These are phyloP conservation scores for Dascillus cervinus DNA, from an alignment of 2,888 invertebrate genomes.

Conservation along the genomic window DNA sequence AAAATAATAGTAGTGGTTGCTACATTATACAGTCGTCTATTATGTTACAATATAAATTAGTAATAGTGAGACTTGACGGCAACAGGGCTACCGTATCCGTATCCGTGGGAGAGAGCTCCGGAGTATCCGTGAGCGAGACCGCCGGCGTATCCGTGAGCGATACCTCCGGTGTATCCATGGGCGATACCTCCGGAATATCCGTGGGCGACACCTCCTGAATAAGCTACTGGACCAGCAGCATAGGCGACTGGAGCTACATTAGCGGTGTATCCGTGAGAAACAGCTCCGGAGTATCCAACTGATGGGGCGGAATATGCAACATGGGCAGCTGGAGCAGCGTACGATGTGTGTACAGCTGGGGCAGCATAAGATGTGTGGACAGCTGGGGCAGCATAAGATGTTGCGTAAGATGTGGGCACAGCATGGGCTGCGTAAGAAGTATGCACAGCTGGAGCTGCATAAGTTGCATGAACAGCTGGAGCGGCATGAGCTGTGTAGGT, in stretches of 20 bases:
- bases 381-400: slow-evolving; percentile 18
- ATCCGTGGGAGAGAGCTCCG: too few relatives aligned
- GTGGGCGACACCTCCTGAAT: too few relatives aligned
- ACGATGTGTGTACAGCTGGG: slow-evolving; percentile 31
- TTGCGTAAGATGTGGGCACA: slow-evolving; percentile 30
- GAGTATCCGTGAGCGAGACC: too few relatives aligned
- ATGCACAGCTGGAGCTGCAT: too few relatives aligned
- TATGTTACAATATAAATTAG: slow-evolving; percentile 5
- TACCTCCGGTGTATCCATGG: too few relatives aligned
- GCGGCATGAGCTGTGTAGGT: too few relatives aligned
- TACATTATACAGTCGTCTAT: slow-evolving; percentile 3
- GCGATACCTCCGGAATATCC: slow-evolving; percentile 3
- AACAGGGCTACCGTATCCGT: too few relatives aligned
- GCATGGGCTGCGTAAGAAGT: slow-evolving; percentile 28
- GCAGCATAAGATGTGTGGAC: slow-evolving; percentile 34
- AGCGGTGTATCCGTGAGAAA: slow-evolving; percentile 15
- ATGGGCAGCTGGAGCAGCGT: slow-evolving; percentile 33
- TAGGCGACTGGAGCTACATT: slow-evolving; percentile 18
- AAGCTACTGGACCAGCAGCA: slow-evolving; percentile 9
- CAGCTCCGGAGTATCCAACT: slow-evolving; percentile 13
- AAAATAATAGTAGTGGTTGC: too few relatives aligned
- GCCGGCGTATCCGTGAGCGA: too few relatives aligned
- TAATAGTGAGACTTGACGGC: slow-evolving; percentile 3
- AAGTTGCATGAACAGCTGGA: too few relatives aligned
- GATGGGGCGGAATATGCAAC: slow-evolving; percentile 10